A percentile compares a stretch with the other conserved stretches of the same genome.
Evolutionary conservation across 1,140 invertebrate genomes (phyloP).

Genomic region (Pantala flavescens): DNA sequence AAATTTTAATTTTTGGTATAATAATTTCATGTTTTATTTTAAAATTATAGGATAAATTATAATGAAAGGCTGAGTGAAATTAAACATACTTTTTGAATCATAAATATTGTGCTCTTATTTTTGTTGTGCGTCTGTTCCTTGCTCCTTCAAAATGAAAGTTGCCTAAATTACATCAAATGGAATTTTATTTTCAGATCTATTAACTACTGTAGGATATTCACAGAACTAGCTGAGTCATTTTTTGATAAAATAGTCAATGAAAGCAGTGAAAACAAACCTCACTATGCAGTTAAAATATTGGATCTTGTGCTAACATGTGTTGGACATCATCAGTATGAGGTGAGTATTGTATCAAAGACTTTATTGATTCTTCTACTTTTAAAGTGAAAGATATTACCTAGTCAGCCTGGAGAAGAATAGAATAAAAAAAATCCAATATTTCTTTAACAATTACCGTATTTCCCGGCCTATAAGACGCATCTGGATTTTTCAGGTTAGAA

Average conservation of each 20-base stretch:
- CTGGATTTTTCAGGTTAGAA: too few relatives aligned
- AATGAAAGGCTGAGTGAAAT: too few relatives aligned
- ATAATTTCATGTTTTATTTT: too few relatives aligned
- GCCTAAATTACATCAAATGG: too few relatives aligned
- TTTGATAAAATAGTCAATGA: constrained; percentile 67
- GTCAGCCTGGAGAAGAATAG: background rate
- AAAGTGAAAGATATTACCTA: background rate
- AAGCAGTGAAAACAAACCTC: constrained; percentile 42
- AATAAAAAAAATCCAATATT: background rate
- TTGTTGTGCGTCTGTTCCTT: too few relatives aligned
- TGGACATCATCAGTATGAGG: constrained; percentile 94
- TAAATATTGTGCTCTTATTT: too few relatives aligned
- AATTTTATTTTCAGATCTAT: constrained; percentile 55
- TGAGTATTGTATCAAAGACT: constrained; percentile 30
- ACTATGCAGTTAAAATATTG: constrained; percentile 76
- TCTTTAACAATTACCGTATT: constrained; percentile 1
- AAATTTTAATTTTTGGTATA: too few relatives aligned
- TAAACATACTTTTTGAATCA: too few relatives aligned
- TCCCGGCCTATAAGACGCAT: too few relatives aligned
- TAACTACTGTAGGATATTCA: constrained; percentile 92
- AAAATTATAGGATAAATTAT: too few relatives aligned
- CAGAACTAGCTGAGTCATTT: constrained; percentile 85
- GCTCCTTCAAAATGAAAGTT: too few relatives aligned
- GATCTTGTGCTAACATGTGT: constrained; percentile 86
- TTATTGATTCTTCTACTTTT: constrained; percentile 2